Percentiles rank a stretch among this genome's conserved stretches.
These are phyloP conservation scores for Cebus imitator DNA, from an alignment of 2,113 vertebrate species.

Conservation along the genomic window DNA sequence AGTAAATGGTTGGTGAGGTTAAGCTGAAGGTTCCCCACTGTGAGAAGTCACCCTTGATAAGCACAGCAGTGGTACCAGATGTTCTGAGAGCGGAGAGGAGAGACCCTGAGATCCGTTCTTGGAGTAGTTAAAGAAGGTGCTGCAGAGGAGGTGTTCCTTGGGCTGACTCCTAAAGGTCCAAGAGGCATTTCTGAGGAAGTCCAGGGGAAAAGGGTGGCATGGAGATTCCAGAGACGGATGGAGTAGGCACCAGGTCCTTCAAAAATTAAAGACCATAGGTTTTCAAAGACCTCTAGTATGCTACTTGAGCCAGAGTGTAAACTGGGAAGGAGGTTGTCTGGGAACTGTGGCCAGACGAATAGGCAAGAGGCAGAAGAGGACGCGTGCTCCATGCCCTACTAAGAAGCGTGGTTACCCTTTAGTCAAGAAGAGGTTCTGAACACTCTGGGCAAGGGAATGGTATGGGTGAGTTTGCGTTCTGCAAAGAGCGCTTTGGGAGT, in stretches of 20 bases:
- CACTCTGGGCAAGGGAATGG: background rate
- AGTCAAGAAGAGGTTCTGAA: background rate
- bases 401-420: background rate
- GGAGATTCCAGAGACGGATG: background rate
- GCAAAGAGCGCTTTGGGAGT: background rate
- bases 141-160: background rate
- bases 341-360: background rate
- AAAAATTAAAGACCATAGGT: background rate
- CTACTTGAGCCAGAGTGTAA: background rate
- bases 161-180: background rate
- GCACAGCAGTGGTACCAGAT: background rate
- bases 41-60: background rate
- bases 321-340: background rate
- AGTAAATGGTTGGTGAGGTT: background rate
- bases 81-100: background rate
- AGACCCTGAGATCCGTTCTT: background rate
- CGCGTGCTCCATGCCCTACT: fast-evolving
- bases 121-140: background rate
- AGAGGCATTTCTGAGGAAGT: background rate
- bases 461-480: background rate
- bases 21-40: background rate
- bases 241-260: background rate
- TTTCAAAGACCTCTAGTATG: background rate
- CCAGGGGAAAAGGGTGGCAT: fast-evolving
- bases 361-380: background rate